Base-by-base conservation (phyloP, 2,113 vertebrate species). In the Chaetura pelagica region DNA sequence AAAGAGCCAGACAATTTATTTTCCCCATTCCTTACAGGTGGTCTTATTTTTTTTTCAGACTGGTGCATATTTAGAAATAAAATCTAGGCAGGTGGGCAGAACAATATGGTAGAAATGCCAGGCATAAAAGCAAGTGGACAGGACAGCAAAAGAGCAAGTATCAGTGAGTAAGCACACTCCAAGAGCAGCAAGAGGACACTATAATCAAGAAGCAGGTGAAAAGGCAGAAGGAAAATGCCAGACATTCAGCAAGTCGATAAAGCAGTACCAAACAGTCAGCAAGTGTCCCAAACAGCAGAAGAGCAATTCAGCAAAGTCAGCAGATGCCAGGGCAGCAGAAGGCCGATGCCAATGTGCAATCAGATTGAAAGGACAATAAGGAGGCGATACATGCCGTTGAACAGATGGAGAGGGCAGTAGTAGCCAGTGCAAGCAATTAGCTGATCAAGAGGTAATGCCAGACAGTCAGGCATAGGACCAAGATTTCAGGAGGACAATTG, bases 241-340 rank as follows among this genome's bases (percentile, higher is more conserved):
- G 78, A 79, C 95, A 96, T 55, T 94, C 72, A 95, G 97, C 97
- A 95, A 77, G 93, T 91, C 18, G 87, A 93, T 84, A 96, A 93
- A 96, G 96, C 94, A 94, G 74, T 66, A 95, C 58, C 80, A 85
- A 87, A 84, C 80, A 93, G 89, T 93, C 84, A 97, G 92, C 95
- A 96, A 84, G 96, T 96, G 84, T 72, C 95, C 73, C 97, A 98
- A 98, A 96, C 97, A 97, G 92, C 89, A 96, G 88, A 93, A 86
- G 95, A 93, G 78, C 92, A 97, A 92, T 34, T 90, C 69, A 74
- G 89, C 96, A 74, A 89, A 87, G 91, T 96, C 87, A 96, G 96
- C 96, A 97, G 95, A 91, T 95, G 91, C 91, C 85, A 55, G 92
- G 94, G 94, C 90, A 95, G 92, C 68, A 44, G 93, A 74, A 91